A percentile compares a stretch with the other conserved stretches of the same genome.
Conservation (phyloP, 2,888 invertebrate species). For the Bellardia bayeri region DNA sequence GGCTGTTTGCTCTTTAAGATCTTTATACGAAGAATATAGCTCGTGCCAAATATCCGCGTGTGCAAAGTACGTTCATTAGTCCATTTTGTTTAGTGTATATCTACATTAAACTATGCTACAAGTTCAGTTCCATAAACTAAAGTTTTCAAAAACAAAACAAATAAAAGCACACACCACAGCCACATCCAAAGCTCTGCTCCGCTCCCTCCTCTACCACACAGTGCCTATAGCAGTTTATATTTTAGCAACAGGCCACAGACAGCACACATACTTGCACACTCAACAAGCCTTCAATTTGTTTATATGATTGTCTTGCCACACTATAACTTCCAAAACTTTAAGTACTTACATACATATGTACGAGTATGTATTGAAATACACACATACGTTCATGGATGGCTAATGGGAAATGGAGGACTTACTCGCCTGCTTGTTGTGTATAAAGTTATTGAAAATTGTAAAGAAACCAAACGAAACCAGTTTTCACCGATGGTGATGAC, state of each 20-base stretch:
- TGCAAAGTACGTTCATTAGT: constrained; percentile 80
- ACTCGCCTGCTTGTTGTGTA: background rate
- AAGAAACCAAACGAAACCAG: constrained; percentile 44
- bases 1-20: constrained; percentile 2
- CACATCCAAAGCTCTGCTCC: background rate
- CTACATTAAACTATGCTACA: constrained; percentile 54
- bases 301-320: constrained; percentile 66
- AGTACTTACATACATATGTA: background rate
- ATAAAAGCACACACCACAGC: background rate
- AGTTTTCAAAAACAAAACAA: constrained; percentile 15
- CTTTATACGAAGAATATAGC: constrained; percentile 72
- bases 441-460: constrained; percentile 2
- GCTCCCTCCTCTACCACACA: constrained; percentile 2
- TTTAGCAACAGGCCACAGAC: background rate
- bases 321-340: constrained; percentile 64
- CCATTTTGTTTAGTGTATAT: constrained; percentile 64
- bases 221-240: background rate
- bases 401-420: constrained; percentile 45
- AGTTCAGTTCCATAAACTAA: constrained; percentile 39
- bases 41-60: constrained; percentile 84
- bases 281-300: constrained; percentile 63
- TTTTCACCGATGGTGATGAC: constrained; percentile 35
- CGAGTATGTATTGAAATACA: too few relatives aligned
- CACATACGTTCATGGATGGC: constrained; percentile 15
- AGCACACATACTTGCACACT: background rate